These are phyloP conservation scores for Himalopsyche kuldschensis DNA, from an alignment of 2,888 invertebrate genomes.

Conservation along the genomic window DNA sequence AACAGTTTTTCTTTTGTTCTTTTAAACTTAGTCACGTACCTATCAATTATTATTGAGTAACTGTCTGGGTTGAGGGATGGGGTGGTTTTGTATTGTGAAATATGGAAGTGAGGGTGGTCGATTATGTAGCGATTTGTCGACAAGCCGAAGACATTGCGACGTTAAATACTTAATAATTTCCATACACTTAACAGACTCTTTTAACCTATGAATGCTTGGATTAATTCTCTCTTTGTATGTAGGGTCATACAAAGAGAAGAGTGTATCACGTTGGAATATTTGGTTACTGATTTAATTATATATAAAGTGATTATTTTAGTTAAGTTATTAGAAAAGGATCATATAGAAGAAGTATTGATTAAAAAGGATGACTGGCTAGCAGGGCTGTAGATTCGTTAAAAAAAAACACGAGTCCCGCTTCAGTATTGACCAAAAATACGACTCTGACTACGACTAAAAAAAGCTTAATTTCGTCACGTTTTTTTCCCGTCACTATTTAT, in stretches of 20 bases:
- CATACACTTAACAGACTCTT: constrained; percentile 36
- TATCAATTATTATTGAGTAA: not conserved
- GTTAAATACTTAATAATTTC: constrained; percentile 38
- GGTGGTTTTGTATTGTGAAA: not conserved
- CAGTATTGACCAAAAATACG: no score
- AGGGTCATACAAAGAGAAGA: not conserved
- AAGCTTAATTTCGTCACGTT: no score
- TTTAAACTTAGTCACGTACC: not conserved
- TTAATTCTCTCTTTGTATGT: constrained; percentile 24
- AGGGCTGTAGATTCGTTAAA: no score
- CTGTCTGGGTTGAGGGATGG: not conserved
- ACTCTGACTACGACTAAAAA: no score
- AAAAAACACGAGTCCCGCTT: no score
- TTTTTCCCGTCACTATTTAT: no score
- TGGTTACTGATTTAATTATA: not conserved
- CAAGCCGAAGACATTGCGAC: constrained; percentile 33
- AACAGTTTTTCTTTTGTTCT: no score
- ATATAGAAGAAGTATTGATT: no score
- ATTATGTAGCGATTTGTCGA: constrained; percentile 32
- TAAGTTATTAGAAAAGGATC: no score
- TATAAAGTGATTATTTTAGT: no score
- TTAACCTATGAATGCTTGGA: constrained; percentile 32
- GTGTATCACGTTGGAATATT: not conserved
- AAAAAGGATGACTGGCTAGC: no score
- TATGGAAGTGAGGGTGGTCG: constrained; percentile 20